Evolutionary conservation across 2,797 vertebrate species (phyloP), one percentile per base, ranked within the genome.

Genomic region (Gymnopithys bicolor): DNA sequence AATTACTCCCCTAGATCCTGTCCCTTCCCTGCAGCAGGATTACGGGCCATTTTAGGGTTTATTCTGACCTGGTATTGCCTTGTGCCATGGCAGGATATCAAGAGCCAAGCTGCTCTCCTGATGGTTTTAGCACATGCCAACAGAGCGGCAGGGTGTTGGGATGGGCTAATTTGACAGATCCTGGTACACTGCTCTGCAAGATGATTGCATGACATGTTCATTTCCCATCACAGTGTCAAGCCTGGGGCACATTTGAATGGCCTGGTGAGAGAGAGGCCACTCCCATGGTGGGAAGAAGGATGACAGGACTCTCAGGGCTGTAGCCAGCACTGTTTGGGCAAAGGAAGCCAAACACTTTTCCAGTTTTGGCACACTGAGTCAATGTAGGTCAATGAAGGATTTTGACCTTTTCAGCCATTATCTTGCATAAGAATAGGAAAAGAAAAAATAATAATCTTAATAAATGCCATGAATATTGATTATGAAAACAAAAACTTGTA

Each of bases 31-130:
- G 32, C 43, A 35, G 35, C 32, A 48, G 32, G 46, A 78, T 80
- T 66, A 45, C 27, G 55, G 77, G n/a, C 71, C 41, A 6, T 62
- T 88, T 89, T 71, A 66, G 86, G 83, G 79, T 90, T 78, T 13
- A 2, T 90, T 91, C 80, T 0, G 2, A 70, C 39, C 69, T 66
- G 76, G 76, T 83, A 24, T 23, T 55, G 58, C 83, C 37, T 80
- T 51, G 64, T 4, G 30, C 35, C 88, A 7, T 56, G 43, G 51
- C 75, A 68, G 67, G 33, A 41, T 4, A 64, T 45, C 0, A 0
- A 55, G 59, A 95, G 75, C 68, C 82, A 79, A 79, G 77, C 76
- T 77, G 68, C 51, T 74, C 19, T 90, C 84, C 76, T 10, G 10
- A 37, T 92, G 81, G 17, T 58, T 88, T 66, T 35, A 66, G 73